phyloP scores from a whole-genome alignment of 2,113 vertebrate species.

The Aleadryas rufinucha region DNA sequence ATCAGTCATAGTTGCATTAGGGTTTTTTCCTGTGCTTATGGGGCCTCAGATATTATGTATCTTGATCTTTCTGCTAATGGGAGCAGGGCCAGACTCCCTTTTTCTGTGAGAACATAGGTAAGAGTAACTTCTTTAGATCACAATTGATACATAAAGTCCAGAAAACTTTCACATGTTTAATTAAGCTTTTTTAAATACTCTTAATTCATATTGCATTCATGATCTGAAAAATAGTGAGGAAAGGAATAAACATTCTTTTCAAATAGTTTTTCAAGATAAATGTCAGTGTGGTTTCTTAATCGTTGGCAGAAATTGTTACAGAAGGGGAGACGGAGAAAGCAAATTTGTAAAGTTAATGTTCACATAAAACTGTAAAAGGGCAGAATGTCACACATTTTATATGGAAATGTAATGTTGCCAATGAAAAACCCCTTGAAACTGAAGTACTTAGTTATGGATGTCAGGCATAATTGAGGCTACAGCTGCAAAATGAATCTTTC shows the following conservation, averaged over 20 bases:
- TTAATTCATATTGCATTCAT: background rate
- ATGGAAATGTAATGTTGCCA: background rate
- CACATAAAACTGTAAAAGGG: slow-evolving; percentile 8
- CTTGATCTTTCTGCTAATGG: background rate
- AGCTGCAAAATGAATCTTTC: slow-evolving; percentile 45
- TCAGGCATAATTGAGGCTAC: slow-evolving; percentile 44
- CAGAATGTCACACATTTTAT: slow-evolving; percentile 25
- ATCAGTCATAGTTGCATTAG: background rate
- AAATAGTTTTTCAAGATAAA: background rate
- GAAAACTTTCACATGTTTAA: background rate
- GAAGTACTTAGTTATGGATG: slow-evolving; percentile 2
- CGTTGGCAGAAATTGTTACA: background rate
- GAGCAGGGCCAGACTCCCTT: background rate
- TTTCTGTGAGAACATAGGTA: background rate
- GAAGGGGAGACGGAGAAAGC: background rate
- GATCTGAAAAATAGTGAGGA: background rate
- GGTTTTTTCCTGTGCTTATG: background rate
- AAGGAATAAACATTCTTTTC: background rate
- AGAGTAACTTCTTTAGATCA: background rate
- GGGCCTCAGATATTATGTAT: background rate
- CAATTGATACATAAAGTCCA: background rate
- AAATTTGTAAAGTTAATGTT: slow-evolving; percentile 24
- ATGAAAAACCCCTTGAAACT: slow-evolving; percentile 29
- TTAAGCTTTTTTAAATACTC: background rate
- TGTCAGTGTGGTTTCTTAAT: background rate